Percentiles rank a stretch among this genome's conserved stretches.
phyloP scores from a whole-genome alignment of 2,113 vertebrate genomes.

The Pygathrix nemaeus region DNA sequence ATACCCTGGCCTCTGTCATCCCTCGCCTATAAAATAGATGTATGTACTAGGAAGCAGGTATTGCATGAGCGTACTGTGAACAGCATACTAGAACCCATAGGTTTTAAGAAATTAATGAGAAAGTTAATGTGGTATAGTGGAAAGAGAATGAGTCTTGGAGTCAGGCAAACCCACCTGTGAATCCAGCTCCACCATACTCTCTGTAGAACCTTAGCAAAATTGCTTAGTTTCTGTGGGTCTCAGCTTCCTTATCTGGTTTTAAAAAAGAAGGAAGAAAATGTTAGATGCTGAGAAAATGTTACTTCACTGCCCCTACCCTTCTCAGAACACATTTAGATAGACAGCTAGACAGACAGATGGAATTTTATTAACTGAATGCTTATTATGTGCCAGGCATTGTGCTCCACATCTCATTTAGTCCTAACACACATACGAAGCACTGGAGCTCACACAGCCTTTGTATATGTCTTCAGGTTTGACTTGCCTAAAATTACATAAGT shows the following conservation, averaged over 20 bases:
- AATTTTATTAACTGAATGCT: neutral
- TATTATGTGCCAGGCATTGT: neutral
- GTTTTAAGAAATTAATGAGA: slow-evolving; percentile 35
- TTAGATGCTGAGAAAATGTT: slow-evolving; percentile 28
- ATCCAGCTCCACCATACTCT: neutral
- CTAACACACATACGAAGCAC: neutral
- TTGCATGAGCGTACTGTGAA: neutral
- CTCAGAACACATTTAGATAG: slow-evolving; percentile 3
- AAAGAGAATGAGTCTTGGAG: neutral
- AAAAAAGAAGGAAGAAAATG: neutral
- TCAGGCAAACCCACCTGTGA: neutral
- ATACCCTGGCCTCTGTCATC: neutral
- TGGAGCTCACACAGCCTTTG: neutral
- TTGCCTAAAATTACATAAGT: neutral
- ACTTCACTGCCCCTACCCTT: neutral
- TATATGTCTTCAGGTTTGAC: neutral
- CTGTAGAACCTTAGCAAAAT: neutral
- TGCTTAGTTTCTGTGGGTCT: neutral
- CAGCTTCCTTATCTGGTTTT: neutral
- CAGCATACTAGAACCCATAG: neutral
- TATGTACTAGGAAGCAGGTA: neutral
- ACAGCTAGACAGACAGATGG: neutral
- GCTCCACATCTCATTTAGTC: neutral
- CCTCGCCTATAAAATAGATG: neutral
- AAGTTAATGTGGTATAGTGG: neutral